phyloP scores from a whole-genome alignment of 2,797 vertebrate species.

The Neostethus bicornis region DNA sequence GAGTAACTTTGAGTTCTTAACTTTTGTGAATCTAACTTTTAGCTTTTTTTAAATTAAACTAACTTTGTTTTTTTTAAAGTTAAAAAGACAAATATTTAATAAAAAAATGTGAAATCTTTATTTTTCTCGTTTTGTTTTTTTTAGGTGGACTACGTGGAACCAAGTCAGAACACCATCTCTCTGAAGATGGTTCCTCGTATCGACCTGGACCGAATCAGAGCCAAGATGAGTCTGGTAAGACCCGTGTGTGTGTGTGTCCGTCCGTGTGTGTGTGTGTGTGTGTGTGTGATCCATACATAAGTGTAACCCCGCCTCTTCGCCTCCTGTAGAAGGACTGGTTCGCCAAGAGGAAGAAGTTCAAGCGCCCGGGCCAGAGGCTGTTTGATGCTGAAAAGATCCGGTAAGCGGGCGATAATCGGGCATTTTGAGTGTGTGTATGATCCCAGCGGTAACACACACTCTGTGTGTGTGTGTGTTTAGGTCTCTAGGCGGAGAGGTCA shows the following conservation, averaged over 20 bases:
- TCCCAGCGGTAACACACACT: background rate
- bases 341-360: slow-evolving; percentile 93
- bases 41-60: too few relatives aligned
- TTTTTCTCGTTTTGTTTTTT: too few relatives aligned
- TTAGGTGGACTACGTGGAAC: slow-evolving; percentile 97
- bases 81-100: too few relatives aligned
- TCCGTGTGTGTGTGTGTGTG: background rate
- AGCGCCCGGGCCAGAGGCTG: slow-evolving; percentile 89
- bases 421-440: background rate
- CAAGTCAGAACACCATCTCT: slow-evolving; percentile 96
- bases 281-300: too few relatives aligned
- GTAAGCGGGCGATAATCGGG: slow-evolving; percentile 55
- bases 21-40: too few relatives aligned
- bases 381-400: slow-evolving; percentile 97
- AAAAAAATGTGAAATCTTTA: too few relatives aligned
- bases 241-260: too few relatives aligned
- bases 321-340: slow-evolving; percentile 94
- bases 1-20: too few relatives aligned
- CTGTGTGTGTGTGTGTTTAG: slow-evolving; percentile 65
- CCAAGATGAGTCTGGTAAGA: slow-evolving; percentile 91
- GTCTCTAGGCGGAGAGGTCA: slow-evolving; percentile 92
- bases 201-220: slow-evolving; percentile 95
- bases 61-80: too few relatives aligned
- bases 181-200: slow-evolving; percentile 97
- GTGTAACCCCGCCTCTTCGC: too few relatives aligned